Evolutionary conservation across 1,140 invertebrate species (phyloP).

Genomic region (Medauroidea extradentata): DNA sequence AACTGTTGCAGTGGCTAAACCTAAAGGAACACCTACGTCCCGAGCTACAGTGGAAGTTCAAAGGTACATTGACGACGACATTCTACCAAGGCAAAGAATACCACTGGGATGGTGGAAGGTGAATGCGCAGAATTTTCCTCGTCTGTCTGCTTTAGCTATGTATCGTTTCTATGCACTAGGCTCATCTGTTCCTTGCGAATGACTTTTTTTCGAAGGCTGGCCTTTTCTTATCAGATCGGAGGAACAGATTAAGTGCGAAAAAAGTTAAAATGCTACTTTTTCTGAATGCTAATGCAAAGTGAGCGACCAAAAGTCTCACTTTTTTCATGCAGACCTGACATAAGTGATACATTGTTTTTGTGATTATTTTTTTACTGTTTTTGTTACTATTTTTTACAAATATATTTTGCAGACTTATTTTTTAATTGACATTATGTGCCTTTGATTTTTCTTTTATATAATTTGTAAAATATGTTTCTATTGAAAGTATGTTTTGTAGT

Average conservation of each 20-base stretch:
- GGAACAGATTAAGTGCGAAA: neutral
- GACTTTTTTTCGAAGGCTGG: slow-evolving; percentile 14
- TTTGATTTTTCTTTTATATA: too few species aligned
- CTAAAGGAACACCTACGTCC: neutral
- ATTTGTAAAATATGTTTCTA: too few species aligned
- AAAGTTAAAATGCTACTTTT: neutral
- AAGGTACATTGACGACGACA: neutral
- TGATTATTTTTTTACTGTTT: too few species aligned
- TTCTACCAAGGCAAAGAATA: neutral
- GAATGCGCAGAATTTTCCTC: slow-evolving; percentile 2
- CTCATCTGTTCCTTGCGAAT: slow-evolving; percentile 14
- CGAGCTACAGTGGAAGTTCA: neutral
- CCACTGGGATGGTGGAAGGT: slow-evolving; percentile 14
- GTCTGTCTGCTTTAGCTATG: neutral
- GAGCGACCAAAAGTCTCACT: too few species aligned
- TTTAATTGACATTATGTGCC: too few species aligned
- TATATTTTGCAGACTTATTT: too few species aligned
- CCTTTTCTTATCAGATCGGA: neutral
- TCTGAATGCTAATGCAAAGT: neutral
- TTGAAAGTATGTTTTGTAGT: too few species aligned
- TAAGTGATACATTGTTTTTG: too few species aligned
- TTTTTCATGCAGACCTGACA: too few species aligned
- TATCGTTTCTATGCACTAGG: neutral
- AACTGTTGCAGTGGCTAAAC: neutral
- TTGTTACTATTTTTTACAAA: too few species aligned